Evolutionary conservation across 2,888 invertebrate species (phyloP), one percentile per base, ranked within the genome.

Genomic region (Cinara cedri): DNA sequence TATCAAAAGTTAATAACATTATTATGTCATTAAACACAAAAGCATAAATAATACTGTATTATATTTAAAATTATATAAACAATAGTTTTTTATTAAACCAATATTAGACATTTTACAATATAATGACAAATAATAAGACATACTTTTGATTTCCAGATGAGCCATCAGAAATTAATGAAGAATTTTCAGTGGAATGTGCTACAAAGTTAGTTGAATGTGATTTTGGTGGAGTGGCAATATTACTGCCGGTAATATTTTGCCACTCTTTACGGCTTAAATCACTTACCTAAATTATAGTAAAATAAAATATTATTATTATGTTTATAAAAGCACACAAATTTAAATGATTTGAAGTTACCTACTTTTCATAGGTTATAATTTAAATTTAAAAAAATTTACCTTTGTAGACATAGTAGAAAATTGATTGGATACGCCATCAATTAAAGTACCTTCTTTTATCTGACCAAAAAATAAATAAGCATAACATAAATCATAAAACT

Each of bases 391-490:
- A 1, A 34, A 46, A 19, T 83, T 84, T 87, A 91, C 91, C 91
- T 91, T 91, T 84, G 86, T 86, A 83, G 91, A 89, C 85, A 91
- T 86, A 85, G 85, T 89, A 85, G 89, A 87, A 83, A 91, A 90
- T 85, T 90, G 90, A 83, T 86, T 85, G 82, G 89, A 88, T 84
- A 91, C 89, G 84, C 89, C 90, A 84, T 90, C 91, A 87, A 91
- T 87, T 84, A 91, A 87, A 84, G 88, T 89, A 85, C 91, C 91
- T 83, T 91, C 91, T 87, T 90, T 91, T 84, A 91, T 90, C 91
- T 91, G 87, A 34, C 46, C 16, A 68, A 68, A 49, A 81, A 81
- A 81, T 81, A 82, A 82, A 49, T n/a, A 55, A 78, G 71, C 60
- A 75, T 44, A 57, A 21, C 57, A 70, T 51, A 49, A 72, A 78